Base-by-base conservation (phyloP, 2,797 vertebrate genomes). In the Cirrhinus mrigala region DNA sequence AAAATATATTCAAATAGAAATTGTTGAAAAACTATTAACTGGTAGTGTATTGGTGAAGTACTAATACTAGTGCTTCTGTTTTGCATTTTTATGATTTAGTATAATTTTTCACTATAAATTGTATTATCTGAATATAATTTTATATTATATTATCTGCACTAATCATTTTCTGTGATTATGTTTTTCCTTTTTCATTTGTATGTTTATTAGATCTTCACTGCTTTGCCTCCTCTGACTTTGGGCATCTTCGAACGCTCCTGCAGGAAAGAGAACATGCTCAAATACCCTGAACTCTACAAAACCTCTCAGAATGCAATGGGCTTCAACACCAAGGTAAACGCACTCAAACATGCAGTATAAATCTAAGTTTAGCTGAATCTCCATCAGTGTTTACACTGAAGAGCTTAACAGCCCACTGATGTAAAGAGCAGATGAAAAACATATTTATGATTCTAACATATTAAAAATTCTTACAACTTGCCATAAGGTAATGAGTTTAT, bases 161-260 rank as follows among this genome's bases (percentile, higher is more conserved):
- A 33, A 80, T 3, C 18, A 24, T 68, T 80, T 5, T 84, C 6
- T 79, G 50, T 81, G 24, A 52, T 56, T 64, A 18, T 18, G 29
- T 20, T 68, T 37, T 37, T 2, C 16, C 4, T 68, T 68, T 64
- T 37, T 20, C 1, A 1, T 20, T 46, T 84, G 6, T 89, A 1
- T 81, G 1, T 86, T 58, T 44, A 16, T 73, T 37, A 99, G 98
- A 96, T 99, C 95, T 99, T 99, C 91, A 99, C 98, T 48, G 98
- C 98, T 70, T 94, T 99, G 92, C 98, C 98, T 87, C 98, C 98
- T 29, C 94, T 99, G 89, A 99, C 98, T 71, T 94, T 99, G 89
- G 98, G 98, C 90, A 99, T 99, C 95, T 99, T 99, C 91, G 98
- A 99, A 91, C 96, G 97, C 86, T 98, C 98, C 0, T 99, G 98